A percentile compares a stretch with the other conserved stretches of the same genome.
These are phyloP conservation scores for Idaea biselata DNA, from an alignment of 2,888 invertebrate species.

Conservation along the genomic window DNA sequence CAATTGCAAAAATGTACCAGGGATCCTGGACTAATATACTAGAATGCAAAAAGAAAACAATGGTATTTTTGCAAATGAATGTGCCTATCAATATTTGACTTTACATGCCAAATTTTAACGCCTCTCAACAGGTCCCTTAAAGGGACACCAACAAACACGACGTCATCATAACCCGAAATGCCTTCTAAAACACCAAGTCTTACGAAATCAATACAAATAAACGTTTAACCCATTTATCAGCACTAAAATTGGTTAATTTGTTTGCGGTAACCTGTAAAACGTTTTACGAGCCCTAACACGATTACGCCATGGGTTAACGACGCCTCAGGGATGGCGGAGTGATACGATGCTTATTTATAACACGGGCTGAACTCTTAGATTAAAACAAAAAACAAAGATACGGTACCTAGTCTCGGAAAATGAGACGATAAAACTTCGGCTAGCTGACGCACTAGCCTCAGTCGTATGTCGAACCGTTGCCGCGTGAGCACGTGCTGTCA, in stretches of 20 bases:
- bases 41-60: no score
- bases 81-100: no score
- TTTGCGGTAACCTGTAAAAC: slow-evolving; percentile 62
- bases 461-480: no score
- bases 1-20: no score
- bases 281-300: slow-evolving; percentile 59
- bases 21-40: no score
- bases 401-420: no score
- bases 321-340: slow-evolving; percentile 53
- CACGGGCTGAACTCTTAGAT: slow-evolving; percentile 36
- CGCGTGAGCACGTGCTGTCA: no score
- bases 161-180: background rate
- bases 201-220: slow-evolving; percentile 43
- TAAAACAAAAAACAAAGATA: no score
- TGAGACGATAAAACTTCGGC: no score
- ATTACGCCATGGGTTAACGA: slow-evolving; percentile 61
- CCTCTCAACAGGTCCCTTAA: background rate
- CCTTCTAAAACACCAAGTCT: slow-evolving; percentile 10
- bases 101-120: no score
- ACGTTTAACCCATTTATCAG: slow-evolving; percentile 53
- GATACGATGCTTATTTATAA: slow-evolving; percentile 45
- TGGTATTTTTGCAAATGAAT: no score
- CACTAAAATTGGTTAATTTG: slow-evolving; percentile 63
- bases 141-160: background rate
- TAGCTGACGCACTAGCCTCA: no score